Percentiles rank a stretch among this genome's conserved stretches.
Evolutionary conservation across 92 coral and sea anemone species (phyloP).

Genomic region (Zoanthus gigantus): DNA sequence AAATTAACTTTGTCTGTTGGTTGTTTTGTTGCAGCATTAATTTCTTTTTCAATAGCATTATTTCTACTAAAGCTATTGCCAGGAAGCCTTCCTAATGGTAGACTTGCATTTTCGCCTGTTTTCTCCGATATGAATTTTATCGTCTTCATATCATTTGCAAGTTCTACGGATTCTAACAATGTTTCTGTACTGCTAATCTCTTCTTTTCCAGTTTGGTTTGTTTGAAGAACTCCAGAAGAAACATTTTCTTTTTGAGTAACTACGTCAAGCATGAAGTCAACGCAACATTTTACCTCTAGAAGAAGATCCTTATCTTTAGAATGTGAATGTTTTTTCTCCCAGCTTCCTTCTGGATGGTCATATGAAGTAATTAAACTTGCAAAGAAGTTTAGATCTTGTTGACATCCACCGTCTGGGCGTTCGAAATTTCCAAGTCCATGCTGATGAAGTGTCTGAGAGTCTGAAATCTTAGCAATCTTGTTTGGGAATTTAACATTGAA

Average conservation of each 20-base stretch:
- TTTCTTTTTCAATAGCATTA: background rate
- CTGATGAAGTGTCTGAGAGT: background rate
- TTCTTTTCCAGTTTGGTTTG: background rate
- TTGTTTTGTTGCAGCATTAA: background rate
- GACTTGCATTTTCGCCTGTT: background rate
- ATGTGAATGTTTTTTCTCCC: background rate
- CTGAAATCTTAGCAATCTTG: background rate
- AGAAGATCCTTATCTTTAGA: background rate
- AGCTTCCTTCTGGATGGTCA: background rate
- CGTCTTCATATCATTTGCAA: background rate
- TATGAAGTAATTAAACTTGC: background rate
- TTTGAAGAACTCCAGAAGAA: background rate
- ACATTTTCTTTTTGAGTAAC: background rate
- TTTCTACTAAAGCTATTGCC: background rate
- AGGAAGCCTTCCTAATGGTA: background rate
- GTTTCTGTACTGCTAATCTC: background rate
- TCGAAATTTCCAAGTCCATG: background rate
- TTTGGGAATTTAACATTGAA: background rate
- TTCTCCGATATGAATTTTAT: background rate
- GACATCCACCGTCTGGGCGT: background rate
- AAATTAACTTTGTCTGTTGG: background rate
- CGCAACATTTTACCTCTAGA: background rate
- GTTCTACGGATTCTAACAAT: background rate
- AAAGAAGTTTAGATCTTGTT: background rate
- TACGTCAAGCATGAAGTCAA: slow-evolving; percentile 12